Evolutionary conservation across 2,113 vertebrate genomes (phyloP), one percentile per base, ranked within the genome.

Genomic region (Petrocephalus zakoni): DNA sequence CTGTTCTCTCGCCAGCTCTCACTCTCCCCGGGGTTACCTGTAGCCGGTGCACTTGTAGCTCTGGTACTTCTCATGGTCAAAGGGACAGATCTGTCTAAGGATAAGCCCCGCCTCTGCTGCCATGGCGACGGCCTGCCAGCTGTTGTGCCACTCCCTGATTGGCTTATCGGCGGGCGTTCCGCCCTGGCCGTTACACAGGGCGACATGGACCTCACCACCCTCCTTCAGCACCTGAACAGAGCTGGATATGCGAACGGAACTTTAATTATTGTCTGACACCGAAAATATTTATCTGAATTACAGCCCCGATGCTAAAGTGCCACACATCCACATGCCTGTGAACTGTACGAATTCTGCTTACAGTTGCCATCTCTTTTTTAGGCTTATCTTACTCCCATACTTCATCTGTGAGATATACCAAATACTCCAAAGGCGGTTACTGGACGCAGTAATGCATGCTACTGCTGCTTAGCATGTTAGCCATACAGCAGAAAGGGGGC

Each of bases 91-190:
- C 0, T 95, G 58, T 56, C 94, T 97, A 81, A 99, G 92, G 93
- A 99, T 91, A 9, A 98, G 95, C 0, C 96, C 95, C 0, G 97
- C 97, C 53, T 93, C 95, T 0, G 98, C 96, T 87, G 98, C 98
- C 97, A 98, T 95, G 15, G 97, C 95, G 89, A 95, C 96, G 17
- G 96, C 95, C 93, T 99, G 98, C 98, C 98, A 99, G 93, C 98
- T 99, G 95, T 99, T 99, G 93, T 99, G 97, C 97, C 98, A 98
- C 88, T 98, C 97, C 89, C 98, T 96, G 91, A 89, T 91, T 0
- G 97, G 97, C 21, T 93, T 95, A 91, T 99, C 98, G 0, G 90
- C 96, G 2, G 97, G 97, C 3, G 98, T 99, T 2, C 98, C 98
- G 0, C 98, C 98, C 92, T 99, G 98, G 15, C 98, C 98, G 19